These are phyloP conservation scores for Alviniconcha marisindica DNA, from an alignment of 1,140 invertebrate species.

Conservation along the genomic window DNA sequence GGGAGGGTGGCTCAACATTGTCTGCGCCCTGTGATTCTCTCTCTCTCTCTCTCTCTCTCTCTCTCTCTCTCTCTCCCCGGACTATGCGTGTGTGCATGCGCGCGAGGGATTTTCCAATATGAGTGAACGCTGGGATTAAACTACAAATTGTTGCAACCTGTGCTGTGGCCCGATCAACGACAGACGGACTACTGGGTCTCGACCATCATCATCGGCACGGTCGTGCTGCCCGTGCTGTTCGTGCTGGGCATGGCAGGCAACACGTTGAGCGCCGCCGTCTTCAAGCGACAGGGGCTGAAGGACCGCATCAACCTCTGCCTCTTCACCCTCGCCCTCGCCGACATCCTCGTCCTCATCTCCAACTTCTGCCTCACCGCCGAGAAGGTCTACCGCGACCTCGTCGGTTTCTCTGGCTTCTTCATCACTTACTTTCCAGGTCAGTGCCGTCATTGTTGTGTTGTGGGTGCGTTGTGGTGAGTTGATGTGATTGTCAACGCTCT, in stretches of 20 bases:
- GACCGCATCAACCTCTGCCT: conserved; percentile 31
- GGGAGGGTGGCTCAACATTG: no score
- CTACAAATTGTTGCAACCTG: no score
- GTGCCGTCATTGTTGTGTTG: no score
- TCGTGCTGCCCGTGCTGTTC: conserved; percentile 28
- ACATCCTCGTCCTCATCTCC: conserved; percentile 21
- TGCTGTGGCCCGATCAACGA: no score
- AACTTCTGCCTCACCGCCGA: conserved; percentile 26
- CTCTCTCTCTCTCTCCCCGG: no score
- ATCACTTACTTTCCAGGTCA: conserved; percentile 27
- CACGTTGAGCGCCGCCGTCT: conserved; percentile 17
- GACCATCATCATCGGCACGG: conserved; percentile 1
- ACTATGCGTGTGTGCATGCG: no score
- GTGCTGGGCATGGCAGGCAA: conserved; percentile 13
- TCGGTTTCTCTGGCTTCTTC: conserved; percentile 19
- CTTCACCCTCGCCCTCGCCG: conserved; percentile 14
- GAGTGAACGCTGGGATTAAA: no score
- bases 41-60: no score
- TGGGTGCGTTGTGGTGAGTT: no score
- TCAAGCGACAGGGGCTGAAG: neutral
- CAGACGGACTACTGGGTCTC: conserved; percentile 27
- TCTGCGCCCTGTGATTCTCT: no score
- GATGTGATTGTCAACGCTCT: no score
- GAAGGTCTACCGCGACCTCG: conserved; percentile 22
- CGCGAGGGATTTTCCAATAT: no score